These are phyloP conservation scores for Illadopsis cleaveri DNA, from an alignment of 2,113 vertebrate species.

Conservation along the genomic window DNA sequence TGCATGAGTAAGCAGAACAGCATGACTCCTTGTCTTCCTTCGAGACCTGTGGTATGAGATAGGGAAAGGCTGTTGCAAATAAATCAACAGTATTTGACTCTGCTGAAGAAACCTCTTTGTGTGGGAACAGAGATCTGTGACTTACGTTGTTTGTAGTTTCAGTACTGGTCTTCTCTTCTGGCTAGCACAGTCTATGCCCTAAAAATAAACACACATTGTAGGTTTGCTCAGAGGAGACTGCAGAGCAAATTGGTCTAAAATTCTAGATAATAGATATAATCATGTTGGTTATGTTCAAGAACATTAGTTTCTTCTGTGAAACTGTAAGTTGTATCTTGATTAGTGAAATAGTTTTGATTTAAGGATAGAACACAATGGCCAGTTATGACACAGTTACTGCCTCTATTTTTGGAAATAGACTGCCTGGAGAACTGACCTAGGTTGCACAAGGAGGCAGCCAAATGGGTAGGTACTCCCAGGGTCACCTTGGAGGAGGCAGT, in stretches of 20 bases:
- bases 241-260: neutral
- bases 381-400: rapidly evolving
- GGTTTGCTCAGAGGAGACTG: neutral
- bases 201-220: neutral
- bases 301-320: neutral
- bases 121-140: neutral
- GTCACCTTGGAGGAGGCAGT: neutral
- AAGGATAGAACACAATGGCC: neutral
- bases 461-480: neutral
- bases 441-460: neutral
- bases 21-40: neutral
- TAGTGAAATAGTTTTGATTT: neutral
- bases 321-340: neutral
- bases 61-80: neutral
- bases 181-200: neutral
- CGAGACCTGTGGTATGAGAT: neutral
- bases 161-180: neutral
- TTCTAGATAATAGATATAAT: neutral
- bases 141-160: neutral
- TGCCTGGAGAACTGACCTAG: neutral
- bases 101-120: neutral
- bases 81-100: neutral
- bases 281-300: neutral
- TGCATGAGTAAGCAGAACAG: slow-evolving; percentile 10
- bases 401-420: neutral